These are phyloP conservation scores for Deilephila elpenor DNA, from an alignment of 2,888 invertebrate species.

Conservation along the genomic window DNA sequence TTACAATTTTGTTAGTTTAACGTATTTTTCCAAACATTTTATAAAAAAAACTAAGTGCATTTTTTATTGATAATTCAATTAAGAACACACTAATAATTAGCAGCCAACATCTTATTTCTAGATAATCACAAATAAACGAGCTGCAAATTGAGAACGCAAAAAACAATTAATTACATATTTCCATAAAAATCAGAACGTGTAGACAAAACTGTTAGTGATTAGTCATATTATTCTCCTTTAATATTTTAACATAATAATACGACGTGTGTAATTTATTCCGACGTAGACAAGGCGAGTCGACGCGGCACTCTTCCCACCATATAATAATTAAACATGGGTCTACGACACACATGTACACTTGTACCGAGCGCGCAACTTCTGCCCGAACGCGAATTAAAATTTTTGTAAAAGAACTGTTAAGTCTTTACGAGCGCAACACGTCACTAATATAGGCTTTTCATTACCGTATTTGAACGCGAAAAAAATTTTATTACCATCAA, in stretches of 20 bases:
- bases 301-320: slow-evolving; percentile 33
- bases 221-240: slow-evolving; percentile 24
- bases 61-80: too few species aligned
- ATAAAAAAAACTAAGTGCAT: too few species aligned
- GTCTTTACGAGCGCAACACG: slow-evolving; percentile 37
- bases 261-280: slow-evolving; percentile 40
- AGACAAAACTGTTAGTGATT: slow-evolving; percentile 21
- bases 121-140: background rate
- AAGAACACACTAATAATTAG: too few species aligned
- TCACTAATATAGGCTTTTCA: slow-evolving; percentile 52
- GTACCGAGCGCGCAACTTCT: slow-evolving; percentile 9
- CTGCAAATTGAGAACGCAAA: background rate
- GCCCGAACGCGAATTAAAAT: slow-evolving; percentile 3
- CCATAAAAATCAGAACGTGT: slow-evolving; percentile 17
- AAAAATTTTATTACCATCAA: slow-evolving; percentile 53
- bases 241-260: slow-evolving; percentile 38
- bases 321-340: slow-evolving; percentile 34
- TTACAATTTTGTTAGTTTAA: too few species aligned
- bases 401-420: slow-evolving; percentile 4
- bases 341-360: slow-evolving; percentile 6
- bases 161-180: slow-evolving; percentile 1
- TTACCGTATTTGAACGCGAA: slow-evolving; percentile 53
- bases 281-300: slow-evolving; percentile 33
- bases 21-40: too few species aligned
- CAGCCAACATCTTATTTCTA: background rate